Evolutionary conservation across 92 coral and sea anemone genomes (phyloP), one percentile per base, ranked within the genome.

Genomic region (Montipora capitata): DNA sequence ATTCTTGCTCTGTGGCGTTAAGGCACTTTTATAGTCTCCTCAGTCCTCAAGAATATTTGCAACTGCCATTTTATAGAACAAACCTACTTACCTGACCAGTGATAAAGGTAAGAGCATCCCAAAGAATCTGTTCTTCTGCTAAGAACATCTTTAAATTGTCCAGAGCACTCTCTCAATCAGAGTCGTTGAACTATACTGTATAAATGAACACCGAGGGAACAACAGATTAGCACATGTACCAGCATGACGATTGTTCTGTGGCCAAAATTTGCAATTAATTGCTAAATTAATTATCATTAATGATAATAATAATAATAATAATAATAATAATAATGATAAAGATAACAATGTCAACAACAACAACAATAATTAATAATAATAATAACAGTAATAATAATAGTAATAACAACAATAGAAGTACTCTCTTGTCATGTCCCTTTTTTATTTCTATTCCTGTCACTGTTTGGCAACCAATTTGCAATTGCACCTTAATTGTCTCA

Each of bases 81-180:
- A 61, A 61, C 67, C 12, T 13, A 61, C 11, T 7, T 90, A 97
- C 99, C 99, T 95, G 91, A 57, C 99, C 99, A 15, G 98, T 97
- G 67, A 97, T 97, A 97, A 20, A 97, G 10, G 96, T 95, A 5
- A 92, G 88, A 0, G 98, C 98, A 81, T 97, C 98, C 98, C 99
- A 97, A 5, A 98, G 99, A 64, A 97, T 97, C 73, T 91, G 92
- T 45, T 92, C 94, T 68, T 97, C 99, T 44, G 96, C 96, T 39
- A 96, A 92, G 88, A 97, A 97, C 99, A 97, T 97, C 92, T 97
- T 97, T 16, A 97, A 84, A 78, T 96, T 97, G 81, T 97, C 99
- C 58, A 97, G 90, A 2, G 96, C 99, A 63, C 98, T 90, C 76
- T 89, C 94, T 11, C 98, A 85, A 88, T 97, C 99, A 9, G 99